Evolutionary conservation across 1,140 invertebrate genomes (phyloP).

Genomic region (Calosoma granatense): DNA sequence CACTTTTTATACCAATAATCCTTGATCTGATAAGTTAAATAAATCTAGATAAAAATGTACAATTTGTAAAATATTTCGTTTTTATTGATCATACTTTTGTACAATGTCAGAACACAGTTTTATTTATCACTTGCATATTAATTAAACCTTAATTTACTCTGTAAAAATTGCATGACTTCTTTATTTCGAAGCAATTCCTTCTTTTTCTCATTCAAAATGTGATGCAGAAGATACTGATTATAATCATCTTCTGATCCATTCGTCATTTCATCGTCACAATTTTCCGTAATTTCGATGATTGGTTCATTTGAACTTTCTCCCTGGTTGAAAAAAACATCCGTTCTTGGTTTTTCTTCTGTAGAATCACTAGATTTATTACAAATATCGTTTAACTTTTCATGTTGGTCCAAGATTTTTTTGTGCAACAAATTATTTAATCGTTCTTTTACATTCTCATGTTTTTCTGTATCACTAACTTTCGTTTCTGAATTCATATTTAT

Average conservation of each 20-base stretch:
- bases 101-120: too few species aligned
- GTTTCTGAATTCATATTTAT: background rate
- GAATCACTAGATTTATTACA: slow-evolving; percentile 1
- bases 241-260: background rate
- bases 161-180: background rate
- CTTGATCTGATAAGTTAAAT: too few species aligned
- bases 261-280: background rate
- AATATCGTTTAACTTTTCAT: background rate
- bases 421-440: slow-evolving; percentile 1
- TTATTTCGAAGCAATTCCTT: background rate
- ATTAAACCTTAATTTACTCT: background rate
- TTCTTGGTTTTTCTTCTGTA: background rate
- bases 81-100: too few species aligned
- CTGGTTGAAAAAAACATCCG: background rate
- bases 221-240: background rate
- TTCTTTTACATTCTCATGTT: slow-evolving; percentile 4
- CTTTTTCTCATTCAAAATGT: slow-evolving; percentile 1
- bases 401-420: background rate
- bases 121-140: too few species aligned
- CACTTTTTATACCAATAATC: background rate
- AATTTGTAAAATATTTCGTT: too few species aligned
- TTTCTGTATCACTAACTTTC: background rate
- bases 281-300: background rate
- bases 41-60: too few species aligned
- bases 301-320: background rate